phyloP scores from a whole-genome alignment of 2,888 invertebrate species.

The Vesta saturnalis region DNA sequence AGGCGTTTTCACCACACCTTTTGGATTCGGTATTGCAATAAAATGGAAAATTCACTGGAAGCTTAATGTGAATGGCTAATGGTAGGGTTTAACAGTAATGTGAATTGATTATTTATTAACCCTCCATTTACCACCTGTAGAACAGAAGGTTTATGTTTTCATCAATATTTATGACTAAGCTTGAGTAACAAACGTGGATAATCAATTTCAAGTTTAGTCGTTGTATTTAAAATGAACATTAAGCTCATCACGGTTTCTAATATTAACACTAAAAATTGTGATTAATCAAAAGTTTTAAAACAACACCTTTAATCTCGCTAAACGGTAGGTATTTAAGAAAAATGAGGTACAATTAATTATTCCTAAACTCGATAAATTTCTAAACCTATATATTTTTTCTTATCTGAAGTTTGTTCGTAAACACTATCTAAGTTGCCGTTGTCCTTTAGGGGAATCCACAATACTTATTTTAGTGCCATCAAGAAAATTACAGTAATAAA shows the following conservation, averaged over 20 bases:
- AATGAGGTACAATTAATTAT: no score
- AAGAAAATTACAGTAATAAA: conserved; percentile 22
- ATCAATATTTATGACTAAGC: conserved; percentile 37
- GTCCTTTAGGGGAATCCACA: no score
- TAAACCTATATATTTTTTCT: no score
- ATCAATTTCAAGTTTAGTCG: conserved; percentile 27
- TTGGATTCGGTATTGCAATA: conserved; percentile 4
- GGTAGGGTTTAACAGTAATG: conserved; percentile 32
- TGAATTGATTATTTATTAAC: conserved; percentile 33
- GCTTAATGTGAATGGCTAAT: conserved; percentile 29
- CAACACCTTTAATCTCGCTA: not conserved
- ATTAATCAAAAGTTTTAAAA: conserved; percentile 15
- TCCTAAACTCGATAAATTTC: no score
- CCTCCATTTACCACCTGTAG: conserved; percentile 34
- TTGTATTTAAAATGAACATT: conserved; percentile 16
- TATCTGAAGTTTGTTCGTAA: no score
- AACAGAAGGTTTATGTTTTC: conserved; percentile 33
- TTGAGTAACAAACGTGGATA: conserved; percentile 26
- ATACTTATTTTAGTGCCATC: not conserved
- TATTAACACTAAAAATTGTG: not conserved
- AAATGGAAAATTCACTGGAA: conserved; percentile 25
- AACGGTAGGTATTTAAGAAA: no score
- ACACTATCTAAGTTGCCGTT: no score
- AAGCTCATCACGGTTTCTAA: not conserved
- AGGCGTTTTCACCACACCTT: conserved; percentile 12